Percentiles rank a stretch among this genome's conserved stretches.
Evolutionary conservation across 2,113 vertebrate species (phyloP).

Genomic region (Lophotis ruficrista): DNA sequence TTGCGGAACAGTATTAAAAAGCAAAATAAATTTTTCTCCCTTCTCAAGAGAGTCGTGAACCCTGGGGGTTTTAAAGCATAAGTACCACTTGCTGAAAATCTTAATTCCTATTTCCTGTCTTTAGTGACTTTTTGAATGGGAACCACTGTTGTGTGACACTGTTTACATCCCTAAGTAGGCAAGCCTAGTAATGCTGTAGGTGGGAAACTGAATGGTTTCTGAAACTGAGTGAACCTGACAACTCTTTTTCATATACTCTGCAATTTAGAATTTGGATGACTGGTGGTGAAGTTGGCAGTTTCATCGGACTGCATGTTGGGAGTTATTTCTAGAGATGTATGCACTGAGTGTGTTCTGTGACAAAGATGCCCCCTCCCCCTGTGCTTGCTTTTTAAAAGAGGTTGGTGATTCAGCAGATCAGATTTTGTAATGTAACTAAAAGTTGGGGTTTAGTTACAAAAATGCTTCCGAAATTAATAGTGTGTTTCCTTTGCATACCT

Average conservation of each 20-base stretch:
- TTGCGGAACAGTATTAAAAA: background rate
- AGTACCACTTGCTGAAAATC: background rate
- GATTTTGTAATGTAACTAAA: background rate
- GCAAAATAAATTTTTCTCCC: background rate
- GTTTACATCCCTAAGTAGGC: background rate
- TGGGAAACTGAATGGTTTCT: background rate
- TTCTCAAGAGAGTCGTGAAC: background rate
- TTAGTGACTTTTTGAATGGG: background rate
- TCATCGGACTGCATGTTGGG: background rate
- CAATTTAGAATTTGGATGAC: background rate
- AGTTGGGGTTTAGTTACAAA: background rate
- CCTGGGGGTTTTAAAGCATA: rapidly evolving
- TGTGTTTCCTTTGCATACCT: background rate
- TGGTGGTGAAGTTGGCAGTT: background rate
- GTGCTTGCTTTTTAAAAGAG: background rate
- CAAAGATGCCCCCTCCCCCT: background rate
- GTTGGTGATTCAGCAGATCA: background rate
- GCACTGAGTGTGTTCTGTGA: background rate
- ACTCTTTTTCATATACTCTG: background rate
- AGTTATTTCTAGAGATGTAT: background rate
- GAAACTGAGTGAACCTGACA: background rate
- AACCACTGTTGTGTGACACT: background rate
- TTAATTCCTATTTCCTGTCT: background rate
- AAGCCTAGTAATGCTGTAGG: background rate
- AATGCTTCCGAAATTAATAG: background rate